A percentile compares a stretch with the other conserved stretches of the same genome.
Evolutionary conservation across 2,113 vertebrate species (phyloP).

Genomic region (Gobius niger): DNA sequence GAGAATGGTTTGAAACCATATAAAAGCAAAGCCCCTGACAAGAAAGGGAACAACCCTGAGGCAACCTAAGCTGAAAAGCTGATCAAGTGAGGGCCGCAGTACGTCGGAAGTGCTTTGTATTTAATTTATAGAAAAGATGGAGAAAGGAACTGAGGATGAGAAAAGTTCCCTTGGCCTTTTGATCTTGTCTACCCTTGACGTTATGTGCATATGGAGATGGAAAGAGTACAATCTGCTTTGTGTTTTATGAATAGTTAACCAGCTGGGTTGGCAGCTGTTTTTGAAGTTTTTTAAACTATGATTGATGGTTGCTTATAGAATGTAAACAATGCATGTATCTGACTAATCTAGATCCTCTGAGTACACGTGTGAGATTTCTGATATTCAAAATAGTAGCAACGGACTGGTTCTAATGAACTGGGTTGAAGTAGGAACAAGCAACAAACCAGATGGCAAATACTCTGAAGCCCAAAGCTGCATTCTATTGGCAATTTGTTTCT

Average conservation of each 20-base stretch:
- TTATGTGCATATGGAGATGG: neutral
- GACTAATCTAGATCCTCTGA: neutral
- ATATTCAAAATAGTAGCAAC: neutral
- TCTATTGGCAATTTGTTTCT: neutral
- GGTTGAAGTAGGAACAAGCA: neutral
- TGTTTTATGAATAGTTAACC: neutral
- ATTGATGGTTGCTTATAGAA: neutral
- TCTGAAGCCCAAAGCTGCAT: neutral
- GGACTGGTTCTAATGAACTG: neutral
- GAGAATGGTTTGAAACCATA: neutral
- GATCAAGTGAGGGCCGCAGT: neutral
- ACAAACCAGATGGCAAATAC: constrained; percentile 2
- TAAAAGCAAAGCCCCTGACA: neutral
- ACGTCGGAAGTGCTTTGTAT: constrained; percentile 7
- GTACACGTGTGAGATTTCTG: neutral
- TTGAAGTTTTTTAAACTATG: neutral
- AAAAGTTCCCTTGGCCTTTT: neutral
- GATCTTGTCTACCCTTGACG: neutral
- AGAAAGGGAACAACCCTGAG: neutral
- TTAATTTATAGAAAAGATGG: constrained; percentile 10
- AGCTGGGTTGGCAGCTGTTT: neutral
- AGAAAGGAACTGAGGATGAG: neutral
- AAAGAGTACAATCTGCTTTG: constrained; percentile 2
- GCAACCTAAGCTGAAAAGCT: neutral
- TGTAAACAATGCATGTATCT: neutral